These are phyloP conservation scores for Falco peregrinus DNA, from an alignment of 2,797 vertebrate species.

Conservation along the genomic window DNA sequence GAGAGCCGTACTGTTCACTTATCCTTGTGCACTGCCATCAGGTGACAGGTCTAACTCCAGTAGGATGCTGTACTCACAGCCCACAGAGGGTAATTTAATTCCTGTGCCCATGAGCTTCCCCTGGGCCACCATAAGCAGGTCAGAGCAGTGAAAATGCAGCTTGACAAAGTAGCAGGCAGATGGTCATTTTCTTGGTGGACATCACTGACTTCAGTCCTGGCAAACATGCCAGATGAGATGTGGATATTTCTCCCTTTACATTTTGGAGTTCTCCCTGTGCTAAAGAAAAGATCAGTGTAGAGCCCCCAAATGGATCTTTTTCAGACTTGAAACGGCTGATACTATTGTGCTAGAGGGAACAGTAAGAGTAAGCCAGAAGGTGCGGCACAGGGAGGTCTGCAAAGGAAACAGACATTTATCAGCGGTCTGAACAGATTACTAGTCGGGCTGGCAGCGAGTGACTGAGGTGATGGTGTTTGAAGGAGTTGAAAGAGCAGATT, in stretches of 20 bases:
- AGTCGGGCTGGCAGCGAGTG: neutral
- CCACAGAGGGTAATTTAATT: no score
- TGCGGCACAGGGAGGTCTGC: neutral
- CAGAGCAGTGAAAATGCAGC: neutral
- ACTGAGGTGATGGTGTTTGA: neutral
- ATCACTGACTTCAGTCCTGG: neutral
- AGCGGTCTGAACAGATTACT: neutral
- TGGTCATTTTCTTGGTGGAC: neutral
- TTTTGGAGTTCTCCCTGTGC: neutral
- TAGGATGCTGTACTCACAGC: no score
- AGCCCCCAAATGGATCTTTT: neutral
- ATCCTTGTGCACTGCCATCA: no score
- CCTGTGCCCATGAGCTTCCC: no score
- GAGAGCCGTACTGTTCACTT: no score
- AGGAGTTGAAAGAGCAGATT: neutral
- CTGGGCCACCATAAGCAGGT: no score
- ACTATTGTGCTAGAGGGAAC: neutral
- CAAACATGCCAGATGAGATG: accelerated
- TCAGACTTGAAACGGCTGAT: neutral
- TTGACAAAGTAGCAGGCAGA: neutral
- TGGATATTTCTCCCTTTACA: neutral
- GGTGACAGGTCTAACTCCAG: no score
- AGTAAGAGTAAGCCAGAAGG: neutral
- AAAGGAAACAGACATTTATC: neutral
- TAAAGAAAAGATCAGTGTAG: neutral